Base-by-base conservation (phyloP, 2,888 invertebrate genomes). In the Aphodius sticticus region DNA sequence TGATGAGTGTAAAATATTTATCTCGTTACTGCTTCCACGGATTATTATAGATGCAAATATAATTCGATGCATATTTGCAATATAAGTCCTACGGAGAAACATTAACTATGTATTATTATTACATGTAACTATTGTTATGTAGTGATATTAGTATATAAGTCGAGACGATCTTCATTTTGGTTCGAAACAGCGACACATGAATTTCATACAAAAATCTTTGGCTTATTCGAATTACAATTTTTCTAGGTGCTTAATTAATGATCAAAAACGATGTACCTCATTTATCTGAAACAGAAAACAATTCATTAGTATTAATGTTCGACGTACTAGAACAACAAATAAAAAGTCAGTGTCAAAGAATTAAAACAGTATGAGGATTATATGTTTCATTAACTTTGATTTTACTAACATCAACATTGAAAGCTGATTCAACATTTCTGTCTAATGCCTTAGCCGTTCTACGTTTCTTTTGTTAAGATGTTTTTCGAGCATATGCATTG, bases 201-300 rank as follows among this genome's bases (percentile, higher is more conserved):
- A 53, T 53, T 53, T 12, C 53, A 53, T 53, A 53, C 53, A 72
- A 79, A 79, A 76, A 79, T 79, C 79, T 79, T 79, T 79, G 79
- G 79, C 77, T 79, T 79, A 72, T 79, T 79, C 76, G 74, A 79
- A 76, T 76, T 74, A 79, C 74, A 74, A 77, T 79, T 77, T 37
- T 79, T 79, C 76, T 69, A 79, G 37, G 53, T 79, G 72, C 71
- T 70, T 16, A 16, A 76, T 35, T 70, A 35, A 70, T 69, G 72
- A 76, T 79, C 77, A 79, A 79, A 79, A 77, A 74, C 77, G 77
- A 37, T 79, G 74, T 15, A 77, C 79, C n/a, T 79, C 74, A 16
- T 71, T 69, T 79, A 77, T 70, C 79, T 79, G 77, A 6, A 79
- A 79, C 9, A 77, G 37, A 53, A 69, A 77, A 69, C 71, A 70